These are phyloP conservation scores for Penaeus indicus DNA, from an alignment of 1,140 invertebrate species.

Conservation along the genomic window DNA sequence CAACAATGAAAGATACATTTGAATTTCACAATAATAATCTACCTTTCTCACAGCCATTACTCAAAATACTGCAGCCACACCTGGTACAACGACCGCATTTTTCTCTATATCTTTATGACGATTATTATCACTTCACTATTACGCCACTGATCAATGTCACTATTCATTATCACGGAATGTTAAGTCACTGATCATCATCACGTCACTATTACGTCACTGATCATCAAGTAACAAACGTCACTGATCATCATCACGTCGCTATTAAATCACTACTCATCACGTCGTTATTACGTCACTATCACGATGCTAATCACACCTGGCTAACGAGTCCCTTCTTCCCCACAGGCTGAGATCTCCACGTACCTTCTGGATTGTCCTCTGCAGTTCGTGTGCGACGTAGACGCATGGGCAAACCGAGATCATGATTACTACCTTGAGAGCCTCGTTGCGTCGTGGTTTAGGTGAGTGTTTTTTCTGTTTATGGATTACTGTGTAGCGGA, in stretches of 20 bases:
- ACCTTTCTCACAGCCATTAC: no score
- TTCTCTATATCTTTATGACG: background rate
- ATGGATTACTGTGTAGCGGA: no score
- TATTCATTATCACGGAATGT: no score
- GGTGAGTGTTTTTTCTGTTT: slow-evolving; percentile 22
- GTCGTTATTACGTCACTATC: no score
- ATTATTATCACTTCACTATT: no score
- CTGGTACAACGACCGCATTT: slow-evolving; percentile 2
- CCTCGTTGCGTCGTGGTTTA: slow-evolving; percentile 61
- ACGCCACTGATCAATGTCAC: no score
- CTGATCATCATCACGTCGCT: background rate
- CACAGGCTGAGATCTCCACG: background rate
- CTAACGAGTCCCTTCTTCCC: background rate
- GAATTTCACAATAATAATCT: background rate
- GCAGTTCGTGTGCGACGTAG: slow-evolving; percentile 64
- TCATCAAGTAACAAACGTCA: no score
- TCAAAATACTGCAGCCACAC: background rate
- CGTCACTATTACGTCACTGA: no score
- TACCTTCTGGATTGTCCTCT: slow-evolving; percentile 61
- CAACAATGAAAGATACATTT: background rate
- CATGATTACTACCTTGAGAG: slow-evolving; percentile 46
- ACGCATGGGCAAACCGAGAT: slow-evolving; percentile 60
- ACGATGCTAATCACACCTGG: no score
- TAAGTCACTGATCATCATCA: no score
- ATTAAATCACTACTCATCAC: no score